Evolutionary conservation across 2,113 vertebrate species (phyloP).

Genomic region (Speoplatyrhinus poulsoni): DNA sequence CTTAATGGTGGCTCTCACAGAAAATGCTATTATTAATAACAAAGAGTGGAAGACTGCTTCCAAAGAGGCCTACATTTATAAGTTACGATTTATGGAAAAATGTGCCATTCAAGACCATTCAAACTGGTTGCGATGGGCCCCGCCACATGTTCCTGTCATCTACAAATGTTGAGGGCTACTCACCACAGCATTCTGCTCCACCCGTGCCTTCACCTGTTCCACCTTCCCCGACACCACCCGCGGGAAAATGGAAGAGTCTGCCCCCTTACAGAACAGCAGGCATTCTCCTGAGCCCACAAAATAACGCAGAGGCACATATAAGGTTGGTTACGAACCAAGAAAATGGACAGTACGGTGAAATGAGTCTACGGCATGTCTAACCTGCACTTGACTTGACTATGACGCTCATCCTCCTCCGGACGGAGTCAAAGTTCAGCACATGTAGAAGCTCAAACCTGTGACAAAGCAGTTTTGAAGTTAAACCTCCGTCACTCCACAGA

Average conservation of each 20-base stretch:
- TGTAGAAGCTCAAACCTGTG: constrained; percentile 90
- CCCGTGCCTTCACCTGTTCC: constrained; percentile 88
- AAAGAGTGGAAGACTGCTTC: not conserved
- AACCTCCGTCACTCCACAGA: not conserved
- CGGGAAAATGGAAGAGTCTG: constrained; percentile 96
- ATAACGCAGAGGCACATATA: not conserved
- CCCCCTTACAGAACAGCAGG: constrained; percentile 95
- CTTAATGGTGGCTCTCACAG: not conserved
- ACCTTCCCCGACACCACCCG: constrained; percentile 92
- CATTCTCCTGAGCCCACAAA: constrained; percentile 82
- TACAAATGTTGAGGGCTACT: constrained; percentile 47
- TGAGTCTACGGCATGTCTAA: constrained; percentile 43
- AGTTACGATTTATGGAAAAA: too few relatives aligned
- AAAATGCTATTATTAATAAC: not conserved
- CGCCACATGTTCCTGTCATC: not conserved
- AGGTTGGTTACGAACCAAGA: not conserved
- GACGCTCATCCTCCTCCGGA: constrained; percentile 95
- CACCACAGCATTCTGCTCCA: constrained; percentile 95
- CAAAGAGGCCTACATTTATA: too few relatives aligned
- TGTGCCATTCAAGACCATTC: too few relatives aligned
- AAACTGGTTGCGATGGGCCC: too few relatives aligned
- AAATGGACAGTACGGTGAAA: not conserved
- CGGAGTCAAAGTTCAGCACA: constrained; percentile 93
- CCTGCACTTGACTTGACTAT: constrained; percentile 88
- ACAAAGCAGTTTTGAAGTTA: constrained; percentile 5